Percentiles rank a stretch among this genome's conserved stretches.
phyloP scores from a whole-genome alignment of 2,113 vertebrate species.

The Baryphthengus martii region DNA sequence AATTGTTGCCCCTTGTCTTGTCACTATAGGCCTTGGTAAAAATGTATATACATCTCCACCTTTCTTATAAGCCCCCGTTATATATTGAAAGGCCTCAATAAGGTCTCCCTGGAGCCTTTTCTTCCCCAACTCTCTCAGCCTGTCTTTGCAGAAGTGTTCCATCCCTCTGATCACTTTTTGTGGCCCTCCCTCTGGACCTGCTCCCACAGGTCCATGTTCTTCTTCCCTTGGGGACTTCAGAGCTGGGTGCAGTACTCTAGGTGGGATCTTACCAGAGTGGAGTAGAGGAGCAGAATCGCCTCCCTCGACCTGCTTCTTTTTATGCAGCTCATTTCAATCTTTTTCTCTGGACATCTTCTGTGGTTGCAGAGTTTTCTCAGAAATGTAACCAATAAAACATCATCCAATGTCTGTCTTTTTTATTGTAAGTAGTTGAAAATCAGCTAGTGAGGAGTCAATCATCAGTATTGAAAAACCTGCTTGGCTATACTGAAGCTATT shows the following conservation, averaged over 20 bases:
- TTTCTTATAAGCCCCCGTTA: neutral
- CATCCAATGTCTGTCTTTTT: neutral
- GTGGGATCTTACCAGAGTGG: neutral
- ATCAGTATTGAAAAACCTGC: neutral
- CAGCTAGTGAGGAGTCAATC: neutral
- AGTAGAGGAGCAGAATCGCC: neutral
- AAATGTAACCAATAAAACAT: neutral
- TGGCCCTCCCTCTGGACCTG: neutral
- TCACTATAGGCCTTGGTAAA: neutral
- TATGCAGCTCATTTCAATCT: neutral
- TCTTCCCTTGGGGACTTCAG: neutral
- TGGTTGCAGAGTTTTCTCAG: neutral
- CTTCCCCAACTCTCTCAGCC: neutral
- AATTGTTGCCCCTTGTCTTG: neutral
- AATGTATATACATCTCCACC: neutral
- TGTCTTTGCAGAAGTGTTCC: neutral
- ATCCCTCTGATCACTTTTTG: neutral
- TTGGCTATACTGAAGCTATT: neutral
- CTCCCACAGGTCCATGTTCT: rapidly evolving
- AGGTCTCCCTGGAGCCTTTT: neutral
- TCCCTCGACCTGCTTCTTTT: neutral
- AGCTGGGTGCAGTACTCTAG: neutral
- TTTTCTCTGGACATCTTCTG: neutral
- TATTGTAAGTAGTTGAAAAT: neutral
- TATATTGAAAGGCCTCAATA: neutral